Base-by-base conservation (phyloP, 2,797 vertebrate genomes). In the Liparis tanakae region DNA sequence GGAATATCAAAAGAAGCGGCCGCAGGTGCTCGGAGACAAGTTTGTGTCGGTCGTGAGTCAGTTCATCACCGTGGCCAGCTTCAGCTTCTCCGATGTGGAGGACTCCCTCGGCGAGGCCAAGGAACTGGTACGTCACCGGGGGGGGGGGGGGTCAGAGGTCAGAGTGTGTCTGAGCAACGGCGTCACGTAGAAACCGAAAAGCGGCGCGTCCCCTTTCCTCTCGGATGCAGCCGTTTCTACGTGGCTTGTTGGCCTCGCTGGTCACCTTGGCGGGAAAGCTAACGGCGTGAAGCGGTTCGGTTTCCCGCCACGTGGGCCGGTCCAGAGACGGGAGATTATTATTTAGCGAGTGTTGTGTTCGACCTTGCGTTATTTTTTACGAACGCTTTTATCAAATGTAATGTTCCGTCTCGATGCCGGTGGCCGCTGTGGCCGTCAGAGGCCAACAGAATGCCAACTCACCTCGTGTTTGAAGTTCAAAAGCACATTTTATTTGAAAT, bases 1-100 rank as follows among this genome's bases (percentile, higher is more conserved):
- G 81, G 98, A 98, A 8, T 98, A 94, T 90, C 98, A 99, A 95
- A 98, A 96, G 92, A 94, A 94, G 71, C 94, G 95, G 71, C 92
- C 95, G 20, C 94, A 95, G 48, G 94, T 95, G 77, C 80, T 92
- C 0, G 98, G 97, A 0, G 98, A 99, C 89, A 99, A 99, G 92
- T 99, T 98, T 84, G 96, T 98, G 83, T 96, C 96, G 0, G 98
- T 98, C 0, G 98, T 99, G 91, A 99, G 98, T 93, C 98, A 99
- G 93, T 99, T 99, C 91, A 95, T 99, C 94, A 98, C 98, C 0
- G 87, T 99, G 76, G 98, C 97, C 86, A 98, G 98, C 92, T 99
- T 99, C 93, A 97, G 98, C 93, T 99, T 99, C 93, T 99, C 97
- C 0, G 98, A 99, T 0, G 96, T 99, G 0, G 98, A 99, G 87